Base-by-base conservation (phyloP, 2,113 vertebrate genomes). In the Cygnus atratus region DNA sequence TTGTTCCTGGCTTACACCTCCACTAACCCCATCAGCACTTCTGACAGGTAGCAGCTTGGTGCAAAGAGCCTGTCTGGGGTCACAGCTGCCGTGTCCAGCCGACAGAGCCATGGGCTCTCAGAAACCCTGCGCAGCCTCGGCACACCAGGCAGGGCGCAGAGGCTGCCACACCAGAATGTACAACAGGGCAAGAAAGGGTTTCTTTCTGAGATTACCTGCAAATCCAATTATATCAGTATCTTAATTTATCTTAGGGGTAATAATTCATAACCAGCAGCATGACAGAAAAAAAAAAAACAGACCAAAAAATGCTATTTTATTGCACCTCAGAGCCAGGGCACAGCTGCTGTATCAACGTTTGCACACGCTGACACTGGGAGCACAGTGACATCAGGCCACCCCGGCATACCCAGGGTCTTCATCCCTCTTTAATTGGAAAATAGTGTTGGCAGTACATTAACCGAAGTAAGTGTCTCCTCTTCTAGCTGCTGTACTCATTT, bases 11-110 rank as follows among this genome's bases (percentile, higher is more conserved):
- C 14, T 68, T 8, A 21, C 18, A 4, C 15, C 62, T 48, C 46
- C 41, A 11, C 44, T 39, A 50, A 52, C 35, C 35, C 65, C 57
- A 2, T 37, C 41, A 5, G 70, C 10, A 16, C 5, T 29, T 35
- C 55, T 13, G 68, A 6, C 7, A 17, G 4, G 46, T 6, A 18
- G 9, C 39, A 1, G 8, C 28, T 10, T 3, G 6, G 28, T 26
- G 66, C 73, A 31, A 48, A 29, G 67, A 1, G 4, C 59, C 28
- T 29, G 0, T 24, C 10, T 3, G 61, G 61, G 61, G 73, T 10
- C 3, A 1, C 29, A 0, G 26, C 24, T 2, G 3, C 39, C 35
- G 4, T 0, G 2, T 1, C 43, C 52, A 13, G n/a, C 22, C 21
- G 52, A 50, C 41, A 41, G 55, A 55, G 2, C 16, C 22, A 1